Percentiles rank a stretch among this genome's conserved stretches.
Evolutionary conservation across 2,113 vertebrate species (phyloP).

Genomic region (Pygoscelis adeliae): DNA sequence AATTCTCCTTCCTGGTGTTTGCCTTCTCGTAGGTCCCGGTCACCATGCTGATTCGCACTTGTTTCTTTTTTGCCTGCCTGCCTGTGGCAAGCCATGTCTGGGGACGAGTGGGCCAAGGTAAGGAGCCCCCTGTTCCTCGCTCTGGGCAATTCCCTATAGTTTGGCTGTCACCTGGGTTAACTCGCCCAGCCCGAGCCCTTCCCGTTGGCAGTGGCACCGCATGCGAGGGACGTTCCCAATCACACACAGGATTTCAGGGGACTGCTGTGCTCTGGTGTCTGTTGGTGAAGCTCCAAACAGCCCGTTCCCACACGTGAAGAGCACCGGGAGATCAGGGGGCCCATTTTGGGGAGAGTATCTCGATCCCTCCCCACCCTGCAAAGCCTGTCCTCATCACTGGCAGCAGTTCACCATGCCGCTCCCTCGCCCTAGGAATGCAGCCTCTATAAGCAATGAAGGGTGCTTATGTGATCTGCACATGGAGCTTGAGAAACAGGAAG

Average conservation of each 20-base stretch:
- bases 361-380: neutral
- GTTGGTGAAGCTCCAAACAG: neutral
- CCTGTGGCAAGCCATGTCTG: slow-evolving; percentile 11
- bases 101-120: slow-evolving; percentile 56
- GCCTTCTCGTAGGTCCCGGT: neutral
- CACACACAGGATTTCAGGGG: neutral
- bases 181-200: neutral
- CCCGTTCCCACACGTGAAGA: neutral
- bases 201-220: fast-evolving
- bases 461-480: neutral
- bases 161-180: neutral
- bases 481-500: neutral
- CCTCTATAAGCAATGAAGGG: neutral
- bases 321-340: neutral
- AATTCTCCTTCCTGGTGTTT: neutral
- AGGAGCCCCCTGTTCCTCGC: neutral
- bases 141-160: fast-evolving
- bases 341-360: neutral
- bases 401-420: neutral
- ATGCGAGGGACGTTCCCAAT: neutral
- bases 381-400: neutral
- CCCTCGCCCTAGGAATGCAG: neutral
- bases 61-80: slow-evolving; percentile 50
- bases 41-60: slow-evolving; percentile 19
- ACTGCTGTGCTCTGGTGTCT: neutral